phyloP scores from a whole-genome alignment of 2,797 vertebrate species.

The Pipistrellus kuhlii region DNA sequence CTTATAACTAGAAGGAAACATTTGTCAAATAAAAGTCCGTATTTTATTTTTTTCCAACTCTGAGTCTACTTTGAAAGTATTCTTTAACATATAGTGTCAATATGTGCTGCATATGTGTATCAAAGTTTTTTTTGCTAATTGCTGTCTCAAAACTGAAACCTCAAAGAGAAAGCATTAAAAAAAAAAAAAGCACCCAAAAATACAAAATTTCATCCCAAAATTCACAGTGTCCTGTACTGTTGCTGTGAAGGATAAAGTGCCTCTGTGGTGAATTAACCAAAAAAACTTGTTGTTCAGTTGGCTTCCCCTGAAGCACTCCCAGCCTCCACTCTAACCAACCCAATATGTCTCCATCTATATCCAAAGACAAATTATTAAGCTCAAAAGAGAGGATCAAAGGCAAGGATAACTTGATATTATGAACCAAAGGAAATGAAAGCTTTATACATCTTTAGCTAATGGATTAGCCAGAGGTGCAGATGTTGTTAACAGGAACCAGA shows the following conservation, averaged over 20 bases:
- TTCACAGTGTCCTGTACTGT: not conserved
- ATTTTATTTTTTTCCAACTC: not conserved
- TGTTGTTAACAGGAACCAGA: not conserved
- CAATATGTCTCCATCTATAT: not conserved
- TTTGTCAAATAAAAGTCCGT: constrained; percentile 30
- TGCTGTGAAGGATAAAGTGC: not conserved
- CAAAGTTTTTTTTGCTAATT: constrained; percentile 22
- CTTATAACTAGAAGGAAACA: constrained; percentile 2
- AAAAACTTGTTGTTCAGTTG: not conserved
- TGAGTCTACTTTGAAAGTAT: not conserved
- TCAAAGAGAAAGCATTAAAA: not conserved
- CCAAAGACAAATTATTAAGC: not conserved
- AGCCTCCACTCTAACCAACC: not conserved
- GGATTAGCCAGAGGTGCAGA: not conserved
- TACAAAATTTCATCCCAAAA: constrained; percentile 14
- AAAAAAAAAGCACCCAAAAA: not conserved
- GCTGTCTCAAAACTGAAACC: not conserved
- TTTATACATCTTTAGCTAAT: not conserved
- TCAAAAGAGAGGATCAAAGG: constrained; percentile 12
- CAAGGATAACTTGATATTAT: not conserved
- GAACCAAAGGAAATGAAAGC: constrained; percentile 35
- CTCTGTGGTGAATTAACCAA: not conserved
- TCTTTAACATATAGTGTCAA: not conserved
- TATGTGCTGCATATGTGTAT: not conserved
- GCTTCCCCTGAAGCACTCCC: not conserved